Percentiles rank a stretch among this genome's conserved stretches.
Conservation (phyloP, 92 coral and sea anemone genomes). For the Anthopleura xanthogrammica region DNA sequence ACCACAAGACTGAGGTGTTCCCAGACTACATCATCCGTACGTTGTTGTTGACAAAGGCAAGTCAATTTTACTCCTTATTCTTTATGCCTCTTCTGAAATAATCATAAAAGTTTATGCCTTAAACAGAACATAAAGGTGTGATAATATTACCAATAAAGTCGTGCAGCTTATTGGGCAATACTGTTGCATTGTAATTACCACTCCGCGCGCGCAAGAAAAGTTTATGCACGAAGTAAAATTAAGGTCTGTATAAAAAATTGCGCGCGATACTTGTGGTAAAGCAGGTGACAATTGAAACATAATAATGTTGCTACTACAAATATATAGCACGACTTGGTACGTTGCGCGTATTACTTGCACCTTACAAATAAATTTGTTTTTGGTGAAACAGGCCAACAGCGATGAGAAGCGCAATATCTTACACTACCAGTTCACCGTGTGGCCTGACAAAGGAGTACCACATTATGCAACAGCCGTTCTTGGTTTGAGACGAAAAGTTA, state of each 20-base stretch:
- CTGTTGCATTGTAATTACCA: too few relatives aligned
- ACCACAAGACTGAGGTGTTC: slow-evolving; percentile 45
- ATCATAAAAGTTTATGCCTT: neutral
- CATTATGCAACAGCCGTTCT: slow-evolving; percentile 39
- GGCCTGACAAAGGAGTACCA: slow-evolving; percentile 52
- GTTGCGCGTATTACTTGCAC: too few relatives aligned
- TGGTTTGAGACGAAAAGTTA: slow-evolving; percentile 20
- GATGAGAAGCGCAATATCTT: slow-evolving; percentile 27
- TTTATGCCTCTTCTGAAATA: neutral
- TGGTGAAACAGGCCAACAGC: slow-evolving; percentile 3
- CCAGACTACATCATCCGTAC: slow-evolving; percentile 55
- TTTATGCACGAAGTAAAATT: too few relatives aligned
- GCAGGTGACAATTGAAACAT: too few relatives aligned
- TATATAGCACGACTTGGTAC: too few relatives aligned
- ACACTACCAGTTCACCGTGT: slow-evolving; percentile 44
- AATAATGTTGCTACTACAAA: too few relatives aligned
- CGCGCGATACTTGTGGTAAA: too few relatives aligned
- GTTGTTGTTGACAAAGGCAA: slow-evolving; percentile 37
- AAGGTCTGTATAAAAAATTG: too few relatives aligned
- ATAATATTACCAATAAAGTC: too few relatives aligned
- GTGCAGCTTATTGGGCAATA: too few relatives aligned
- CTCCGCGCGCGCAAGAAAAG: too few relatives aligned
- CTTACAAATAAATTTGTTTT: neutral
- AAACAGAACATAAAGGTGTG: neutral
- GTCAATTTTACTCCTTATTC: neutral